Conservation (phyloP, 2,888 invertebrate genomes). For the Gortyna flavago region DNA sequence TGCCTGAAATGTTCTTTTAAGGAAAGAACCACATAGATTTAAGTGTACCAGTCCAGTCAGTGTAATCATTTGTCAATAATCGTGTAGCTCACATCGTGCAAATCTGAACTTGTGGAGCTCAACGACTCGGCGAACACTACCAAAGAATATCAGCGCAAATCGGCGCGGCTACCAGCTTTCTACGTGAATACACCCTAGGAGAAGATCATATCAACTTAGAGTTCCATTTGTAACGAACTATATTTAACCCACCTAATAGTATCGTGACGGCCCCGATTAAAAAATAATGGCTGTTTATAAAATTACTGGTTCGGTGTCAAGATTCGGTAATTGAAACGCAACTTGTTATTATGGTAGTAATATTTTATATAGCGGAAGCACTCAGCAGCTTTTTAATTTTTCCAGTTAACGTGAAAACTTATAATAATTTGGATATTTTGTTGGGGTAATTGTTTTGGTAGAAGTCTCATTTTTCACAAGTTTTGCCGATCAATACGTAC, state of each 20-base stretch:
- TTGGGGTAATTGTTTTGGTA: constrained; percentile 18
- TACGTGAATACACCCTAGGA: background rate
- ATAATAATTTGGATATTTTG: constrained; percentile 24
- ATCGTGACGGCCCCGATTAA: constrained; percentile 57
- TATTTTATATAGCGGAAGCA: constrained; percentile 58
- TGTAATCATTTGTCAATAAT: no score
- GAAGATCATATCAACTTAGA: constrained; percentile 29
- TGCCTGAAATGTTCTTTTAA: no score
- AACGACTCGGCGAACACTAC: no score
- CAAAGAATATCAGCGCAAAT: background rate
- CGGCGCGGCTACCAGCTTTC: background rate
- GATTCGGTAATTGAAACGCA: constrained; percentile 66
- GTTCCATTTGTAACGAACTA: constrained; percentile 26
- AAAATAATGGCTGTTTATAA: constrained; percentile 51
- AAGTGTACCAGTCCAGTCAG: no score
- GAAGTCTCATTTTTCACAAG: background rate
- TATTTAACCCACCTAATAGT: constrained; percentile 36
- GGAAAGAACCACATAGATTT: no score
- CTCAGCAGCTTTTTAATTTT: constrained; percentile 51
- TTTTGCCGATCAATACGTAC: background rate
- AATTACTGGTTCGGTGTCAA: constrained; percentile 56
- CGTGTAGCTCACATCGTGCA: no score
- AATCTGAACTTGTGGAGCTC: no score
- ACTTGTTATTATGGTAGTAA: constrained; percentile 58
- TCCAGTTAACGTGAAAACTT: constrained; percentile 41